Evolutionary conservation across 92 coral and sea anemone genomes (phyloP).

Genomic region (Desmophyllum pertusum): DNA sequence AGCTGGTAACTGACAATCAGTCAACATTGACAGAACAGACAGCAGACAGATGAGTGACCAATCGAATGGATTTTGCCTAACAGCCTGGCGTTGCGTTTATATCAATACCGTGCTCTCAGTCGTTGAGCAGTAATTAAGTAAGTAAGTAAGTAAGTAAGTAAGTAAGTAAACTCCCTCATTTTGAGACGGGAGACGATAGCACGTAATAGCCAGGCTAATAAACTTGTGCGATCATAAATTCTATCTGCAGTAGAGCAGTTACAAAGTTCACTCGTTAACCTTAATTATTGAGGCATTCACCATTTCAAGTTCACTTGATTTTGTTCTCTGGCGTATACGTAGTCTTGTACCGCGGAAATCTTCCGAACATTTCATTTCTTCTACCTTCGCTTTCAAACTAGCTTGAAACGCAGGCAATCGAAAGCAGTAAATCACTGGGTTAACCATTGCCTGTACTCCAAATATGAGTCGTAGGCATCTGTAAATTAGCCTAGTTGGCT

Average conservation of each 20-base stretch:
- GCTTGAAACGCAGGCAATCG: neutral
- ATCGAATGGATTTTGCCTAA: too few relatives aligned
- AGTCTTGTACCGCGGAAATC: neutral
- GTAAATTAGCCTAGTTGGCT: neutral
- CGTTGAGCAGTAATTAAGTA: too few relatives aligned
- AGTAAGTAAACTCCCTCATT: too few relatives aligned
- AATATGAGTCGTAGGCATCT: too few relatives aligned
- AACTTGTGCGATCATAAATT: too few relatives aligned
- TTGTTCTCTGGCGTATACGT: neutral
- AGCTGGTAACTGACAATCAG: neutral
- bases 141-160: too few relatives aligned
- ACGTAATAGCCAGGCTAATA: too few relatives aligned
- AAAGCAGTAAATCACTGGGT: conserved; percentile 12
- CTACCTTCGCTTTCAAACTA: neutral
- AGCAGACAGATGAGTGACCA: too few relatives aligned
- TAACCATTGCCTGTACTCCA: neutral
- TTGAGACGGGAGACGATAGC: too few relatives aligned
- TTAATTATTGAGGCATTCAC: neutral
- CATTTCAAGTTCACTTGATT: neutral
- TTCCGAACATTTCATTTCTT: neutral
- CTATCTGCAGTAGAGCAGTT: neutral
- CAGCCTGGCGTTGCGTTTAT: too few relatives aligned
- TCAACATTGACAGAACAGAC: too few relatives aligned
- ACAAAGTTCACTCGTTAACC: neutral
- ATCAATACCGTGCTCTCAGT: too few relatives aligned